Conservation (phyloP, 2,888 invertebrate genomes). For the Smittia aterrima region DNA sequence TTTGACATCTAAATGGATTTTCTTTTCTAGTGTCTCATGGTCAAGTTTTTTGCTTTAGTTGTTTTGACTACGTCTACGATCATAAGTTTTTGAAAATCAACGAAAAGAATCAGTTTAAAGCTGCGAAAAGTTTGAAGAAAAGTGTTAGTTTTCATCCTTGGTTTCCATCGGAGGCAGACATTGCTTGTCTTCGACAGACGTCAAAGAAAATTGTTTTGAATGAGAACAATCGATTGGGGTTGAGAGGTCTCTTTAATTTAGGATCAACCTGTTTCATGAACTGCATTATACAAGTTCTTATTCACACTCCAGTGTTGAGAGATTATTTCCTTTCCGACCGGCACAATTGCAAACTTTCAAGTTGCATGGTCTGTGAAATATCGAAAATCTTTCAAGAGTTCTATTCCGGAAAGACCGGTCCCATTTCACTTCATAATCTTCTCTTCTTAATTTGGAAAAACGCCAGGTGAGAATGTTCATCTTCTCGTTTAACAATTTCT, state of each 20-base stretch:
- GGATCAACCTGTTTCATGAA: conserved; percentile 99
- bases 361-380: conserved; percentile 93
- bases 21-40: too few relatives aligned
- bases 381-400: conserved; percentile 96
- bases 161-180: conserved; percentile 76
- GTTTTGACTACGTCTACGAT: conserved; percentile 91
- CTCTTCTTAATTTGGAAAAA: conserved; percentile 96
- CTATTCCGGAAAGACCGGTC: conserved; percentile 85
- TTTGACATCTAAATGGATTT: too few relatives aligned
- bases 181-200: conserved; percentile 71
- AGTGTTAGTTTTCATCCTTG: conserved; percentile 69
- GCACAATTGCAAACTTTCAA: conserved; percentile 75
- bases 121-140: conserved; percentile 61
- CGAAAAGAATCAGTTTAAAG: conserved; percentile 57
- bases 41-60: conserved; percentile 71
- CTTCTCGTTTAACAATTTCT: background rate
- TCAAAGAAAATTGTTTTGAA: conserved; percentile 76
- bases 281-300: conserved; percentile 89
- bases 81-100: conserved; percentile 63
- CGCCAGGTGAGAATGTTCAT: conserved; percentile 56
- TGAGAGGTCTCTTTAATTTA: conserved; percentile 91
- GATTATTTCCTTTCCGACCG: conserved; percentile 94
- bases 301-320: conserved; percentile 89
- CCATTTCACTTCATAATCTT: conserved; percentile 83
- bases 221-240: conserved; percentile 80